These are phyloP conservation scores for Cepaea hortensis DNA, from an alignment of 2,888 invertebrate genomes.

Conservation along the genomic window DNA sequence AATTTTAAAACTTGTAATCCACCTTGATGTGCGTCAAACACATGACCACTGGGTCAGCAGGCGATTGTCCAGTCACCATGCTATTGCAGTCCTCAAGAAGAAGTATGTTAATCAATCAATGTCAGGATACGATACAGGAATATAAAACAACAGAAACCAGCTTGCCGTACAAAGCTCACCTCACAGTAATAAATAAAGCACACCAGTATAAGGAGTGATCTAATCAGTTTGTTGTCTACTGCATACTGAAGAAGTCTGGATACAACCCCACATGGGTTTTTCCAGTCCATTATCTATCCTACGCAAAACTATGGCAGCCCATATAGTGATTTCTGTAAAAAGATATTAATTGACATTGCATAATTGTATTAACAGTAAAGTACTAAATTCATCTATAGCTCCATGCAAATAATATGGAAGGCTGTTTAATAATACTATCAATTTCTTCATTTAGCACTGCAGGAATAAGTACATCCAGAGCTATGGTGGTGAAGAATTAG, in stretches of 20 bases:
- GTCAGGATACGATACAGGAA: background rate
- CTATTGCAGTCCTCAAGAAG: too few relatives aligned
- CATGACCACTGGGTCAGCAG: too few relatives aligned
- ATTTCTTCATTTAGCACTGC: too few relatives aligned
- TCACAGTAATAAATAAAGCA: slow-evolving; percentile 40
- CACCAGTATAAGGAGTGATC: slow-evolving; percentile 22
- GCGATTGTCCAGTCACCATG: too few relatives aligned
- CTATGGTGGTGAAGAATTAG: too few relatives aligned
- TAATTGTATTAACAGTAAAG: background rate
- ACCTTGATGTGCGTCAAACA: background rate
- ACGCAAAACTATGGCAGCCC: background rate
- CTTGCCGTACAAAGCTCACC: slow-evolving; percentile 2
- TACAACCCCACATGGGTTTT: background rate
- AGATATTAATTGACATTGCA: background rate
- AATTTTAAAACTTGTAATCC: background rate
- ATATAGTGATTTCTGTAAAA: background rate
- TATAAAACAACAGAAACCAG: background rate
- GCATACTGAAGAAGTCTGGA: background rate
- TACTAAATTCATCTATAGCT: too few relatives aligned
- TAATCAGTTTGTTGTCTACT: slow-evolving; percentile 9
- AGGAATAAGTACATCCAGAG: too few relatives aligned
- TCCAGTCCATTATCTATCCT: background rate
- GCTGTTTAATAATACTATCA: too few relatives aligned
- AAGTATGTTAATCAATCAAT: too few relatives aligned
- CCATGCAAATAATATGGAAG: too few relatives aligned